These are phyloP conservation scores for Pseudorectes ferrugineus DNA, from an alignment of 2,113 vertebrate species.

Conservation along the genomic window DNA sequence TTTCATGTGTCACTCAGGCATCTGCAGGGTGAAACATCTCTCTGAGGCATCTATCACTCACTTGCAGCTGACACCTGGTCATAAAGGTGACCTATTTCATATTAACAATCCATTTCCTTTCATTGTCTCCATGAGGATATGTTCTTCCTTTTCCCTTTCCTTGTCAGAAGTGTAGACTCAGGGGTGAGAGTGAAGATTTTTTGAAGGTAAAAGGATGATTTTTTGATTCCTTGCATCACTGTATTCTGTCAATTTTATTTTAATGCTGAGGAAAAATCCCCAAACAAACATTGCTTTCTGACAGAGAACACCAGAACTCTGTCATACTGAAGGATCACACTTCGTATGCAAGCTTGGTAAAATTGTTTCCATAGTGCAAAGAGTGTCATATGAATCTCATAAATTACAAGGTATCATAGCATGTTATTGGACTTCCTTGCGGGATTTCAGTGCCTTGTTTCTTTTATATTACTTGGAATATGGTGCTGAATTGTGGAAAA, in stretches of 20 bases:
- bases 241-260: conserved; percentile 31
- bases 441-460: background rate
- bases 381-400: background rate
- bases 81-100: conserved; percentile 20
- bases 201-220: background rate
- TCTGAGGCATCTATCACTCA: background rate
- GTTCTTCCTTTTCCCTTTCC: background rate
- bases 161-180: background rate
- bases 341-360: background rate
- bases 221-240: background rate
- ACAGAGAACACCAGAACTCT: background rate
- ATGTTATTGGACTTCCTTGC: background rate
- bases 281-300: background rate
- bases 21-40: background rate
- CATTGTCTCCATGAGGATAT: background rate
- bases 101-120: conserved; percentile 36
- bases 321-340: background rate
- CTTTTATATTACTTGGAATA: background rate
- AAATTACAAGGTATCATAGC: background rate
- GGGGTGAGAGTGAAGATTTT: background rate
- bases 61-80: background rate
- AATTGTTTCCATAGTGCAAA: background rate
- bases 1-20: background rate
- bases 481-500: background rate
- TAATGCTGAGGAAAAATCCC: conserved; percentile 10